Evolutionary conservation across 2,113 vertebrate genomes (phyloP).

Genomic region (Coptodon bakossiorum): DNA sequence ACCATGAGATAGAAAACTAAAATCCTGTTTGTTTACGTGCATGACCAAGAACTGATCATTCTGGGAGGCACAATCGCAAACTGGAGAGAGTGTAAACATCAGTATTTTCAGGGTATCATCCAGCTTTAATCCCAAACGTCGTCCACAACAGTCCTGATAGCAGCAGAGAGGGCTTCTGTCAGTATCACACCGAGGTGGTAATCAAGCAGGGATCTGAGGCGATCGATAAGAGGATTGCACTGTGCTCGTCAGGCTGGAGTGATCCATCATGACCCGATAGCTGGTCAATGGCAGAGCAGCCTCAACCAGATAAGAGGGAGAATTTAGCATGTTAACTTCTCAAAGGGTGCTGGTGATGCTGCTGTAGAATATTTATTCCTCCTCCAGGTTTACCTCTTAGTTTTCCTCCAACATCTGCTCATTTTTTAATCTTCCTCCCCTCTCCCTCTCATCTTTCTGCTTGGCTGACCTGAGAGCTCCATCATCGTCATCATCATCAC

Average conservation of each 20-base stretch:
- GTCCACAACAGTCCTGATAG: neutral
- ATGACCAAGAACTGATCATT: neutral
- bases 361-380: neutral
- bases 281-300: neutral
- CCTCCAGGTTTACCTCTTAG: neutral
- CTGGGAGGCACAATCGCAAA: neutral
- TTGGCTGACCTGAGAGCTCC: constrained; percentile 77
- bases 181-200: neutral
- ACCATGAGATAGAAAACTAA: neutral
- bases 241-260: neutral
- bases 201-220: constrained; percentile 12
- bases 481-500: constrained; percentile 66
- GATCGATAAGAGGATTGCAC: constrained; percentile 19
- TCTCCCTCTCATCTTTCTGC: constrained; percentile 48
- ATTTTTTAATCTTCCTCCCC: constrained; percentile 12
- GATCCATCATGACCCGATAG: constrained; percentile 36
- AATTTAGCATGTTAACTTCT: neutral
- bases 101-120: neutral
- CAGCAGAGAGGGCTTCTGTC: constrained; percentile 10
- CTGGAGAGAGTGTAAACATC: neutral
- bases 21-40: neutral
- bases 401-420: neutral
- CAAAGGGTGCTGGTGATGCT: neutral
- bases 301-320: neutral
- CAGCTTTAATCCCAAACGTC: neutral